Base-by-base conservation (phyloP, 2,888 invertebrate genomes). In the Labia minor region DNA sequence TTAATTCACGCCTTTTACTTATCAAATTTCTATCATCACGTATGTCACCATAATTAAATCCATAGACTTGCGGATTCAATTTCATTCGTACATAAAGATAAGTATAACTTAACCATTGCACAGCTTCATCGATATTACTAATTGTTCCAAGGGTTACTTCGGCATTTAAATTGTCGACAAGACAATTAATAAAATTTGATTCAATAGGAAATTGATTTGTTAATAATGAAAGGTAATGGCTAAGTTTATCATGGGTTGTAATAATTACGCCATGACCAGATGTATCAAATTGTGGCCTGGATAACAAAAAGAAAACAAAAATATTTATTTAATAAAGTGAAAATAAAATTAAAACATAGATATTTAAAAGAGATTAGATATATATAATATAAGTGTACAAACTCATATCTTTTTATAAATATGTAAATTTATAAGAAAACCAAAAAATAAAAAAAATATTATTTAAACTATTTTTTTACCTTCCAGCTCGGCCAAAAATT, bases 121-220 rank as follows among this genome's bases (percentile, higher is more conserved):
- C 92, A 0, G 96, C 99, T 78, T 99, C 99, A 69, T 91, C 89
- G 3, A 98, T 85, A 74, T 92, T 98, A 0, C 92, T 88, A 21
- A 99, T 95, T 1, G 96, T 98, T n/a, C 99, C 98, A 16, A 97
- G 81, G 0, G 93, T 87, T 65, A 92, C 91, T 83, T 99, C 99
- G 21, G 99, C 99, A 80, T 99, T 99, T 69, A 99, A 83, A 81
- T 99, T 97, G 78, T 99, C 98, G 1, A 92, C 89, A 67, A 99
- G 79, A 72, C 90, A 87, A 74, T 87, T 87, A 68, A 95, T 87
- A 74, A 99, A 97, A 78, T 95, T 95, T 74, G 96, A 96, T 78
- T 99, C 99, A 70, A 99, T 99, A 0, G 99, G 98, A 77, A 93
- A 92, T 79, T 98, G 97, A 75, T 95, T 92, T 1, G 95, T 96